Evolutionary conservation across 1,140 invertebrate species (phyloP).

Genomic region (Reticulitermes speratus): DNA sequence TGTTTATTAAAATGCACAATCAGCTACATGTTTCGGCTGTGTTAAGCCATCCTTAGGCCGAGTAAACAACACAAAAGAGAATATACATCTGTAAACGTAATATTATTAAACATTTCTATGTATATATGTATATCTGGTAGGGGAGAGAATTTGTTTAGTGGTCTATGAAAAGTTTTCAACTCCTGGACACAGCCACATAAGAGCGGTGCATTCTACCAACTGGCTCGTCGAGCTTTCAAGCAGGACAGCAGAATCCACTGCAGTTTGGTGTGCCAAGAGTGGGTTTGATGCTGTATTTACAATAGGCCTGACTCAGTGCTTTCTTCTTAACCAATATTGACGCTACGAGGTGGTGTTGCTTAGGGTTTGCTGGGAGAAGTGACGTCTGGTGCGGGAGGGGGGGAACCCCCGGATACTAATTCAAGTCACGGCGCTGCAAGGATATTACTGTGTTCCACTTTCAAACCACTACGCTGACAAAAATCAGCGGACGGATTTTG

Average conservation of each 20-base stretch:
- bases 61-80: too few relatives aligned
- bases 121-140: too few relatives aligned
- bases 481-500: not conserved
- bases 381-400: not conserved
- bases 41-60: too few relatives aligned
- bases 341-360: not conserved
- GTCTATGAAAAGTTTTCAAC: not conserved
- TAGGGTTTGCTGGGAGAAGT: not conserved
- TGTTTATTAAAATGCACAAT: too few relatives aligned
- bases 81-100: too few relatives aligned
- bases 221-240: not conserved
- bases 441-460: not conserved
- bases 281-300: not conserved
- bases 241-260: not conserved
- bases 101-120: too few relatives aligned
- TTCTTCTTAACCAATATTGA: conserved; percentile 10
- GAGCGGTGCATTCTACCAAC: not conserved
- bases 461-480: not conserved
- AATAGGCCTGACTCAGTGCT: not conserved
- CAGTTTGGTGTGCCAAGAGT: not conserved
- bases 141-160: too few relatives aligned
- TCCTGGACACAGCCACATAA: not conserved
- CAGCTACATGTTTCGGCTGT: too few relatives aligned
- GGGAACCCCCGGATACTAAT: not conserved
- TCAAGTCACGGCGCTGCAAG: not conserved